Evolutionary conservation across 1,140 invertebrate species (phyloP).

Genomic region (Oreohelix idahoensis): DNA sequence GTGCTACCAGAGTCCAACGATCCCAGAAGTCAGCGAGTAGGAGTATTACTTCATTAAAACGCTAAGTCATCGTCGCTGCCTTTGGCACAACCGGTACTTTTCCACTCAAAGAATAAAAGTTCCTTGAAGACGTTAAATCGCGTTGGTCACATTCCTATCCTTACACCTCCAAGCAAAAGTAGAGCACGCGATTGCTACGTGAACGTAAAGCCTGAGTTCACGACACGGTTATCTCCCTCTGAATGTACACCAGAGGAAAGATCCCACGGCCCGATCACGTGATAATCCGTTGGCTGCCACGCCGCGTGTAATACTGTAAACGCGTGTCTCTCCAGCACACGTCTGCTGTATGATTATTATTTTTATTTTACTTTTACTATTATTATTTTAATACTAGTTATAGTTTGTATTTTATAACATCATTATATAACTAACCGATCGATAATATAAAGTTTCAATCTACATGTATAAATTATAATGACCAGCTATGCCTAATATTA

Average conservation of each 20-base stretch:
- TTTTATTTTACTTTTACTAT: neutral
- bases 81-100: neutral
- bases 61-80: neutral
- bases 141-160: neutral
- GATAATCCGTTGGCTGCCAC: neutral
- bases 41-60: neutral
- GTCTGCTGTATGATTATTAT: no score
- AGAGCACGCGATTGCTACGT: neutral
- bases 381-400: neutral
- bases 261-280: neutral
- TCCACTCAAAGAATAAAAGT: neutral
- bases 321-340: neutral
- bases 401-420: neutral
- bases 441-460: neutral
- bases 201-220: slow-evolving; percentile 12
- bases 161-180: neutral
- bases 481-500: neutral
- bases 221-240: neutral
- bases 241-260: neutral
- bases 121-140: neutral
- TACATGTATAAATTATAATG: neutral
- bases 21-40: neutral
- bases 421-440: neutral
- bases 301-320: neutral
- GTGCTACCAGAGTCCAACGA: neutral